Evolutionary conservation across 2,113 vertebrate species (phyloP).

Genomic region (Pelodiscus sinensis): DNA sequence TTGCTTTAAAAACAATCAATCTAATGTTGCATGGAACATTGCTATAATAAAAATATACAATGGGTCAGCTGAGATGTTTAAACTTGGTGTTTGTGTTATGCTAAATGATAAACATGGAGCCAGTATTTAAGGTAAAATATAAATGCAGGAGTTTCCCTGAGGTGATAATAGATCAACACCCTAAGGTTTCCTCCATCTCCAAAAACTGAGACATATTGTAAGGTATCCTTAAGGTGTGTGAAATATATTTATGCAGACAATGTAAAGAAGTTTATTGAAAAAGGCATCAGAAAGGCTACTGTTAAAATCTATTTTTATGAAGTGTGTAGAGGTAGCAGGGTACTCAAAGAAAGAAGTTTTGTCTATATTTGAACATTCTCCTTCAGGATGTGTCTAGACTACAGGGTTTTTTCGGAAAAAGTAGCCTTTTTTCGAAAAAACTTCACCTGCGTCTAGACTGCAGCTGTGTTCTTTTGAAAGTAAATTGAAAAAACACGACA

Average conservation of each 20-base stretch:
- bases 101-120: neutral
- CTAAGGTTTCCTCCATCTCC: neutral
- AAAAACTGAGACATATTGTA: neutral
- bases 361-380: neutral
- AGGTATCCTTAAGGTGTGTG: neutral
- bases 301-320: neutral
- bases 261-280: neutral
- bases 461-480: no score
- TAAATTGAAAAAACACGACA: no score
- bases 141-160: neutral
- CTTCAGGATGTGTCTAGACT: neutral
- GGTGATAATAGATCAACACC: neutral
- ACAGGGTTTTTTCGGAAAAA: no score
- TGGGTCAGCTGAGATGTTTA: neutral
- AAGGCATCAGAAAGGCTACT: neutral
- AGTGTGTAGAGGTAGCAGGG: neutral
- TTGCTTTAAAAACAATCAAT: neutral
- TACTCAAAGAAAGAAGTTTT: neutral
- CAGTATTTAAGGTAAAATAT: neutral
- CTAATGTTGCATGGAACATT: neutral
- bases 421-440: no score
- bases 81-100: neutral
- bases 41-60: neutral
- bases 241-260: neutral
- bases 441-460: no score